Percentiles rank a stretch among this genome's conserved stretches.
phyloP scores from a whole-genome alignment of 2,113 vertebrate genomes.

The Archilochus colubris region DNA sequence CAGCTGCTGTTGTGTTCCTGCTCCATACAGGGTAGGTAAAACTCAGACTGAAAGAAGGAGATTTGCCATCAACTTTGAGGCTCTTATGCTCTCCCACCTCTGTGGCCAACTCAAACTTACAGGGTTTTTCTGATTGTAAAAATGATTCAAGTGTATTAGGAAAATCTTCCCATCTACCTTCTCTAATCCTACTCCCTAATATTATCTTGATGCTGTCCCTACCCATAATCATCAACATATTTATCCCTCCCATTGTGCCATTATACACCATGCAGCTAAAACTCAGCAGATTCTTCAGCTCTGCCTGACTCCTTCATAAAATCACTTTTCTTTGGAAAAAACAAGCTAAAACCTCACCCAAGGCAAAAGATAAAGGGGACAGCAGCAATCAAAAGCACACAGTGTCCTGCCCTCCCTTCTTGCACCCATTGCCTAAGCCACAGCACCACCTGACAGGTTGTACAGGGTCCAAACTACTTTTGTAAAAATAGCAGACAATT shows the following conservation, averaged over 20 bases:
- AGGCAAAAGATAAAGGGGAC: neutral
- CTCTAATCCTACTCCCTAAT: neutral
- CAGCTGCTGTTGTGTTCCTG: neutral
- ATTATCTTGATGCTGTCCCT: neutral
- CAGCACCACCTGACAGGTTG: neutral
- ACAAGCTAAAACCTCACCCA: neutral
- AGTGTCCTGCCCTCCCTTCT: neutral
- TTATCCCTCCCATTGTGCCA: neutral
- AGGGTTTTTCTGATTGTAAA: neutral
- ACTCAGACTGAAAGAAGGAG: neutral
- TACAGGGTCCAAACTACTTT: neutral
- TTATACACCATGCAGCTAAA: neutral
- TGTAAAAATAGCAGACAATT: conserved; percentile 49
- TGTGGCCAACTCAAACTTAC: neutral
- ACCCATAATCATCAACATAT: neutral
- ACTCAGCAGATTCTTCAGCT: neutral
- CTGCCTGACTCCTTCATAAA: neutral
- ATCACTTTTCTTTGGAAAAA: neutral
- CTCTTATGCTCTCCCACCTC: neutral
- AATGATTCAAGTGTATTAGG: neutral
- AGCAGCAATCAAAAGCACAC: neutral
- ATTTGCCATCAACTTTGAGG: neutral
- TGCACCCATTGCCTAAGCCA: neutral
- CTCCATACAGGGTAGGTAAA: neutral
- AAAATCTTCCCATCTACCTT: conserved; percentile 7